Evolutionary conservation across 1,140 invertebrate genomes (phyloP).

Genomic region (Caenorhabditis latens): DNA sequence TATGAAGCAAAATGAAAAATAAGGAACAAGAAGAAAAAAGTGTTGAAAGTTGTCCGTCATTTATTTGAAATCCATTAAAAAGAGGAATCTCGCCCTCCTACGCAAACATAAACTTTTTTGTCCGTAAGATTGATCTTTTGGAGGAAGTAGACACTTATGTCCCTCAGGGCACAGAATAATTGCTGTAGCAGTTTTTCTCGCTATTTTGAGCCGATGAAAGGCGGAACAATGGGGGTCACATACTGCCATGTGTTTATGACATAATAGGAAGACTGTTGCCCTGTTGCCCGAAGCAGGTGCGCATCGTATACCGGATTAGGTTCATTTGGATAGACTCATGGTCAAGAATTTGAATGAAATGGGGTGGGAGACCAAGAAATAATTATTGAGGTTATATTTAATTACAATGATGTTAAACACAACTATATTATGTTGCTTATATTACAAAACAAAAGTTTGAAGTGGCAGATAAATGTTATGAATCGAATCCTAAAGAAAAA

Average conservation of each 20-base stretch:
- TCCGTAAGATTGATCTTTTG: slow-evolving; percentile 18
- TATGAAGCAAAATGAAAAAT: slow-evolving; percentile 10
- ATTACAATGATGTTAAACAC: neutral
- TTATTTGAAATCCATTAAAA: slow-evolving; percentile 51
- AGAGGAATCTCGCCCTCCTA: neutral
- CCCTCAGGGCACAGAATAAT: neutral
- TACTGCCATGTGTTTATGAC: slow-evolving; percentile 43
- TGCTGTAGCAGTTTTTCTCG: neutral
- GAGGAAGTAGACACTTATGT: slow-evolving; percentile 29
- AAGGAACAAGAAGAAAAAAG: neutral
- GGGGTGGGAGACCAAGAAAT: neutral
- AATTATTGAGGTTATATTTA: neutral
- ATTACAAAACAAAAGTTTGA: too few species aligned
- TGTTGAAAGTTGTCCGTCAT: neutral
- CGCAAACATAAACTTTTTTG: slow-evolving; percentile 41
- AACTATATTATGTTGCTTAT: too few species aligned
- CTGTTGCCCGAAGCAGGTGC: slow-evolving; percentile 42
- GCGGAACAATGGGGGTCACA: neutral
- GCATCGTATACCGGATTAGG: slow-evolving; percentile 37
- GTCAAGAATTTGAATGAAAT: slow-evolving; percentile 32
- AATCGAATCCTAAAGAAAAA: neutral
- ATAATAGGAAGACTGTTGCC: slow-evolving; percentile 21
- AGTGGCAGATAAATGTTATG: neutral
- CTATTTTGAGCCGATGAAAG: neutral
- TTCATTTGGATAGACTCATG: slow-evolving; percentile 5